Evolutionary conservation across 2,888 invertebrate genomes (phyloP).

Genomic region (Plebejus argus): DNA sequence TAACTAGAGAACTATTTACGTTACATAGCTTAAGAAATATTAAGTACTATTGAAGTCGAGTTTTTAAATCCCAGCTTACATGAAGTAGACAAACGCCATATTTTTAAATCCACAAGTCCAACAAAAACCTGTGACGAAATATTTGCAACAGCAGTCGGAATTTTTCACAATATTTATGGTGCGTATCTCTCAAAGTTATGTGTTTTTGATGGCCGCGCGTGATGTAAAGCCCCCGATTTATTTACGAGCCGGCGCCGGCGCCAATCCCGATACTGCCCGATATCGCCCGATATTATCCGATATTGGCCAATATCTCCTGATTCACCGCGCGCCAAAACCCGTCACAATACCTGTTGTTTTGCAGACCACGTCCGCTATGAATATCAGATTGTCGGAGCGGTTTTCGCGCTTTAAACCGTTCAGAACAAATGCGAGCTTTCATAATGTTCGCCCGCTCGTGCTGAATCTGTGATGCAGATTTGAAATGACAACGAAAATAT

Average conservation of each 20-base stretch:
- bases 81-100: neutral
- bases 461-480: slow-evolving; percentile 11
- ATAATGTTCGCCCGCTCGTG: neutral
- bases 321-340: neutral
- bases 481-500: slow-evolving; percentile 15
- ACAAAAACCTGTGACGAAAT: neutral
- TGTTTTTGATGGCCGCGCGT: neutral
- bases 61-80: neutral
- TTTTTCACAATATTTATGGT: neutral
- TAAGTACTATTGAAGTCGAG: neutral
- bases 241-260: neutral
- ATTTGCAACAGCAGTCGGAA: neutral
- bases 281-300: neutral
- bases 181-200: slow-evolving; percentile 14
- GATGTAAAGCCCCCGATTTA: neutral
- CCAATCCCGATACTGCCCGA: neutral
- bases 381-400: slow-evolving; percentile 3
- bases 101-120: neutral
- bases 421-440: slow-evolving; percentile 18
- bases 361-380: slow-evolving; percentile 15
- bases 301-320: neutral
- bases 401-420: neutral
- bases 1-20: neutral
- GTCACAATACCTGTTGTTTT: slow-evolving; percentile 7
- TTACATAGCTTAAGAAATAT: neutral